Evolutionary conservation across 2,888 invertebrate species (phyloP), one percentile per base, ranked within the genome.

Genomic region (Phoenoteleia sp.): DNA sequence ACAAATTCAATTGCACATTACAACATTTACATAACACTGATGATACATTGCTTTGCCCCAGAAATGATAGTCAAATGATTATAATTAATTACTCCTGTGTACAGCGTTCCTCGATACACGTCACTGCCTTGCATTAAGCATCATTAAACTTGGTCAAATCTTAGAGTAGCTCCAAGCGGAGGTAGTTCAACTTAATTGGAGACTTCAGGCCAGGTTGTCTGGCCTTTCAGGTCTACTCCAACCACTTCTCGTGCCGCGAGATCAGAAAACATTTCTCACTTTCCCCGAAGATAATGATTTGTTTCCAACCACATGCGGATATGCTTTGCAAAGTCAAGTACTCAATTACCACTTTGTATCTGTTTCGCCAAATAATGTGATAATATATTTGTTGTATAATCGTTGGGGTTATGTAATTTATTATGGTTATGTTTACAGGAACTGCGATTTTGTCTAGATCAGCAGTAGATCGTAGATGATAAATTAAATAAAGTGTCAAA

Each of bases 81-180:
- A 56, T 66, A 75, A 77, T 69, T 69, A 77, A 77, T 69, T 77
- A 52, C 62, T 62, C 13, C 21, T 58, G 45, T 27, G 25, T 33
- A 25, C 49, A 72, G 39, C 21, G 21, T 60, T 27, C 17, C 29
- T n/a, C 17, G 23, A 33, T 17, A 13, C 25, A 49, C 47, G 23
- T 56, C 67, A 7, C 33, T 58, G 54, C 21, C 11, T 77, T 60
- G 52, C 49, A 47, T 77, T 67, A 77, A 69, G 77, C 47, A 52
- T 49, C 60, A 67, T 77, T 60, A 77, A 77, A 67, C 58, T 67
- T 77, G 49, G 77, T 49, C 54, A 77, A 67, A 77, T 77, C 77
- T 77, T 67, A 33, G 47, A 60, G 60, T 60, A 39, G 17, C 67
- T 60, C 9, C 19, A 36, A 58, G 58, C 33, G 15, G 39, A 60